Evolutionary conservation across 2,113 vertebrate species (phyloP).

Genomic region (Morphnarchus princeps): DNA sequence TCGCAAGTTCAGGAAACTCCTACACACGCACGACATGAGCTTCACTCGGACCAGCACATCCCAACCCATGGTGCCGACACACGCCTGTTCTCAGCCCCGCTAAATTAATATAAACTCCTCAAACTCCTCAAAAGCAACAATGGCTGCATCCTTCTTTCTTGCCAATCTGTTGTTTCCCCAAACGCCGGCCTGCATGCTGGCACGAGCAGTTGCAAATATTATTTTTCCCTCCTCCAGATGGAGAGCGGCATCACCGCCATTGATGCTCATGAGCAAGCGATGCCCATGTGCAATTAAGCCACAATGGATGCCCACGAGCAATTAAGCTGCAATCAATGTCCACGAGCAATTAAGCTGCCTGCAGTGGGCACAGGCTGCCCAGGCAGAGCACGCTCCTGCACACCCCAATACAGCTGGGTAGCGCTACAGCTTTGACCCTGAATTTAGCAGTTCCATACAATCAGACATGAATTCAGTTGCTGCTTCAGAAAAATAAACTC

Average conservation of each 20-base stretch:
- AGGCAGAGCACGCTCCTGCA: not conserved
- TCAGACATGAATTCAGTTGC: not conserved
- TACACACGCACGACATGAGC: not conserved
- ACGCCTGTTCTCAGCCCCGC: not conserved
- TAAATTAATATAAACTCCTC: not conserved
- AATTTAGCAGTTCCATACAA: too few species aligned
- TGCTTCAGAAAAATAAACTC: not conserved
- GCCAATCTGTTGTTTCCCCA: not conserved
- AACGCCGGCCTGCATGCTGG: rapidly evolving
- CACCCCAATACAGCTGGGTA: rapidly evolving
- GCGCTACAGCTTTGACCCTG: rapidly evolving
- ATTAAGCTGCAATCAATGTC: not conserved
- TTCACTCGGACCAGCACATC: not conserved
- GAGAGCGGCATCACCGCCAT: rapidly evolving
- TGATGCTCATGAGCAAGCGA: rapidly evolving
- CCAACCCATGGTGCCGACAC: rapidly evolving
- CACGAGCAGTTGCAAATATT: not conserved
- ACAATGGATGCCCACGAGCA: too few species aligned
- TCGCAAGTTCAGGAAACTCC: not conserved
- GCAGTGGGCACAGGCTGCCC: too few species aligned
- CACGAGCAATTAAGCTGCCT: not conserved
- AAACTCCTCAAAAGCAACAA: not conserved
- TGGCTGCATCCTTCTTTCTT: not conserved
- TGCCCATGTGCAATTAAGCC: not conserved
- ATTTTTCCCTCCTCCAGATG: not conserved